Conservation (phyloP, 2,797 vertebrate species). For the Siniperca obscura region DNA sequence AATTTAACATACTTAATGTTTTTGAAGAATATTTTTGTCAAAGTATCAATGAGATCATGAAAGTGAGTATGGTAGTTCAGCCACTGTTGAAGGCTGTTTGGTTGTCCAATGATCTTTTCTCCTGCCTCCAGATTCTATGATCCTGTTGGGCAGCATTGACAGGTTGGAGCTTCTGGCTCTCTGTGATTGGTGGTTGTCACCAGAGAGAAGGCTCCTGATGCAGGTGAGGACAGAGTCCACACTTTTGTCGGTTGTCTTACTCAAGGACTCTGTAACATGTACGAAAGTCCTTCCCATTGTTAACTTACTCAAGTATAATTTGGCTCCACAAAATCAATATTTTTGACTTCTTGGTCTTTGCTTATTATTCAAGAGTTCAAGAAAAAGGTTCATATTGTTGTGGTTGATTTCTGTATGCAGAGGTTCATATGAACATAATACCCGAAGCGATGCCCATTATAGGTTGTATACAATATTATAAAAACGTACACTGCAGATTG, state of each 20-base stretch:
- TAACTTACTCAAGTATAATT: not conserved
- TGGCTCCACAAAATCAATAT: too few species aligned
- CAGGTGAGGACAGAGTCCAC: slow-evolving; percentile 61
- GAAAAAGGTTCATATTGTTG: not conserved
- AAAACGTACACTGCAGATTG: not conserved
- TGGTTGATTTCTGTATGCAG: too few species aligned
- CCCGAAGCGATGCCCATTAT: not conserved
- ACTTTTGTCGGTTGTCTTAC: too few species aligned
- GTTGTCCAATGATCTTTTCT: not conserved
- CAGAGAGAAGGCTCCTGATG: slow-evolving; percentile 88
- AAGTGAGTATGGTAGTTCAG: not conserved
- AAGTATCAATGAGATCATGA: not conserved
- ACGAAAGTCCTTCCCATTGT: not conserved
- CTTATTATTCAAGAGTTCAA: not conserved
- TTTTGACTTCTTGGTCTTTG: too few species aligned
- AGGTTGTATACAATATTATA: not conserved
- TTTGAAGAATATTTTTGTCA: not conserved
- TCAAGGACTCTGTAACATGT: not conserved
- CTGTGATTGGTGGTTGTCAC: slow-evolving; percentile 90
- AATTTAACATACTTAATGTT: not conserved
- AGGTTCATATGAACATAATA: not conserved
- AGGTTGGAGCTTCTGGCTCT: slow-evolving; percentile 91
- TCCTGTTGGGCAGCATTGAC: slow-evolving; percentile 93
- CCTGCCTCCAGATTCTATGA: slow-evolving; percentile 90
- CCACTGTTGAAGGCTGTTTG: not conserved